phyloP scores from a whole-genome alignment of 2,113 vertebrate genomes.

The Noctilio leporinus region DNA sequence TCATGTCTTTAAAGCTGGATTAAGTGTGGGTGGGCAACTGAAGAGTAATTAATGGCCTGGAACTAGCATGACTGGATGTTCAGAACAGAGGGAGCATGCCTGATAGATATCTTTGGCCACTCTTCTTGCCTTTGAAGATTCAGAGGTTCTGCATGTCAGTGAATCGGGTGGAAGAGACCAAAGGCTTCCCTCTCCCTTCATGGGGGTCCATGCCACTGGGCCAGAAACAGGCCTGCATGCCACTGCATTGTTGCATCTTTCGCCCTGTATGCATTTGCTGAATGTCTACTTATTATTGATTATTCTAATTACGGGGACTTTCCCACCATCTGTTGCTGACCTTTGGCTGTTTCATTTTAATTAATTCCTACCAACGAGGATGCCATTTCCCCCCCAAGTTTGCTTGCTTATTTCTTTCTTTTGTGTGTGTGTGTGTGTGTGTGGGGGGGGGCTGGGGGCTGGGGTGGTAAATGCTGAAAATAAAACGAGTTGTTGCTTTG shows the following conservation, averaged over 20 bases:
- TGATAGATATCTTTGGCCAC: neutral
- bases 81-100: slow-evolving; percentile 28
- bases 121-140: neutral
- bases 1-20: slow-evolving; percentile 57
- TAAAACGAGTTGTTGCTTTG: neutral
- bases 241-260: neutral
- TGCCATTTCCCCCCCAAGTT: neutral
- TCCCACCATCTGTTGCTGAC: neutral
- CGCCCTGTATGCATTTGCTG: neutral
- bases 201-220: neutral
- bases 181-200: neutral
- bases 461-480: neutral
- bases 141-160: slow-evolving; percentile 42
- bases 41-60: slow-evolving; percentile 16
- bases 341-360: neutral
- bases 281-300: neutral
- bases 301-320: neutral
- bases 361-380: neutral
- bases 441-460: neutral
- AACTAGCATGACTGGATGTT: slow-evolving; percentile 9
- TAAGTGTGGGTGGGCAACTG: slow-evolving; percentile 27
- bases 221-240: slow-evolving; percentile 2
- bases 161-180: neutral
- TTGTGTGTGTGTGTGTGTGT: neutral
- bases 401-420: neutral